A percentile compares a stretch with the other conserved stretches of the same genome.
Evolutionary conservation across 2,797 vertebrate species (phyloP).

Genomic region (Poeciliopsis turneri): DNA sequence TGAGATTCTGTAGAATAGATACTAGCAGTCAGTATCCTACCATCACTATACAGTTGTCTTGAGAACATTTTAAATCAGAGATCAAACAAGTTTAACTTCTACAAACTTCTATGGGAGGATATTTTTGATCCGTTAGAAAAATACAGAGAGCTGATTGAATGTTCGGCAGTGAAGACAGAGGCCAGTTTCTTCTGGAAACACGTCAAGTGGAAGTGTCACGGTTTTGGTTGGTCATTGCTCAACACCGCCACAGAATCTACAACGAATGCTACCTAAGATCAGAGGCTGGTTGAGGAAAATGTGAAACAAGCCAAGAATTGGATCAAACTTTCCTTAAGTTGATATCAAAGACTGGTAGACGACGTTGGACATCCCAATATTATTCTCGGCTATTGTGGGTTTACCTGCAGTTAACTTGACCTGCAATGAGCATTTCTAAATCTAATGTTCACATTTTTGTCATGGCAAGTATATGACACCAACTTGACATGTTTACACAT

Average conservation of each 20-base stretch:
- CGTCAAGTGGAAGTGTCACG: not conserved
- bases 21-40: not conserved
- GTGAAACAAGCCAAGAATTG: not conserved
- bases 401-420: not conserved
- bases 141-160: not conserved
- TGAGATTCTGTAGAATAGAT: not conserved
- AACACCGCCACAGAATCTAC: no score
- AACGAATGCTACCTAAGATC: no score
- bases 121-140: not conserved
- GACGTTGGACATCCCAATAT: not conserved
- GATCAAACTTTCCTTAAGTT: not conserved
- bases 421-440: not conserved
- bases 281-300: no score
- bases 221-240: not conserved
- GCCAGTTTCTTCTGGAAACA: not conserved
- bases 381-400: not conserved
- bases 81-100: not conserved
- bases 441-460: not conserved
- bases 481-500: not conserved
- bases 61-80: not conserved
- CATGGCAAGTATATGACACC: not conserved
- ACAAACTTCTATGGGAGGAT: not conserved
- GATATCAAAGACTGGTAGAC: not conserved
- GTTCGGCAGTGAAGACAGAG: not conserved
- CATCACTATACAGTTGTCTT: not conserved